Evolutionary conservation across 2,113 vertebrate genomes (phyloP).

Genomic region (Ammodytes marinus): DNA sequence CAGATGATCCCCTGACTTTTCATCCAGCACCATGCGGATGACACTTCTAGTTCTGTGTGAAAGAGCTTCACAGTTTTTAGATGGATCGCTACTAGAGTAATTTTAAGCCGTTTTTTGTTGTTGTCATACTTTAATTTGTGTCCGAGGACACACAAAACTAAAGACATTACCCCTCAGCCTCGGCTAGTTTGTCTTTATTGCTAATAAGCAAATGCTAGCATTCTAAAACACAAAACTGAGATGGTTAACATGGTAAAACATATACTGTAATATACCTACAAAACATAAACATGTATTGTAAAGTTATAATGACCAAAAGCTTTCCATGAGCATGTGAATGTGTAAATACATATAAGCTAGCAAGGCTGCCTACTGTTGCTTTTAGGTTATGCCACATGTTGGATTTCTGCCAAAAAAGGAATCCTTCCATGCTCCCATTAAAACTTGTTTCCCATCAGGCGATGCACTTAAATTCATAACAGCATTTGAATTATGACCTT

Average conservation of each 20-base stretch:
- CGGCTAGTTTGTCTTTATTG: neutral
- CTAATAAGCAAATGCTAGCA: neutral
- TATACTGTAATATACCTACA: no score
- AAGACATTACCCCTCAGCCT: neutral
- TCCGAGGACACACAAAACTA: neutral
- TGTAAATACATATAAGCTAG: neutral
- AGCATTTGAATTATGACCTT: neutral
- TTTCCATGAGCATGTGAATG: no score
- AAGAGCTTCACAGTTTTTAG: neutral
- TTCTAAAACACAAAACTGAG: neutral
- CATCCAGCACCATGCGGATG: neutral
- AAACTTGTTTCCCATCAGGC: neutral
- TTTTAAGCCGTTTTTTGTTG: neutral
- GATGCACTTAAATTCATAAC: neutral
- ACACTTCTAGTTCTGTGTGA: neutral
- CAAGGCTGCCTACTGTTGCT: neutral
- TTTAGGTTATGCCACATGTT: neutral
- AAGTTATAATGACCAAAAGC: no score
- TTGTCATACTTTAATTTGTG: neutral
- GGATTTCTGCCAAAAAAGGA: neutral
- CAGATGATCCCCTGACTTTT: neutral
- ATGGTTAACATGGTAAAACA: neutral
- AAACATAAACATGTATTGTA: no score
- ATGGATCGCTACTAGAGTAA: neutral
- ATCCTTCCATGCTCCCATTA: neutral